phyloP scores from a whole-genome alignment of 2,113 vertebrate species.

The Microtus ochrogaster region DNA sequence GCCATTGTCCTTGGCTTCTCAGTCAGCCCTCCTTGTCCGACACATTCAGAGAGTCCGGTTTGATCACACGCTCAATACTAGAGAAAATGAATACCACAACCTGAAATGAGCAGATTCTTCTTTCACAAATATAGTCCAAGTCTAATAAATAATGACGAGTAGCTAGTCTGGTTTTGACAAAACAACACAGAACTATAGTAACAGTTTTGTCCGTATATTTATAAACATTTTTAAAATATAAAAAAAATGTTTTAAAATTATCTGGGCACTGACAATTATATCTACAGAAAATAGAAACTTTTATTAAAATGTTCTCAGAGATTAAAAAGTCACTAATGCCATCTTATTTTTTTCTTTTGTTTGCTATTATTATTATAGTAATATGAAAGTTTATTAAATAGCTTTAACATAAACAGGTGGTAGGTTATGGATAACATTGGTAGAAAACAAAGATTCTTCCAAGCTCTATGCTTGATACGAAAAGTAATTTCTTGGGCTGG shows the following conservation, averaged over 20 bases:
- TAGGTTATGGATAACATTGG: neutral
- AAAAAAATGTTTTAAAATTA: neutral
- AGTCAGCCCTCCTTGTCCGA: no score
- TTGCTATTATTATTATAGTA: neutral
- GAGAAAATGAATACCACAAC: neutral
- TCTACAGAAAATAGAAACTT: neutral
- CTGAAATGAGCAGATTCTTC: neutral
- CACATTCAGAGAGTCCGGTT: no score
- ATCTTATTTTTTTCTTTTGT: neutral
- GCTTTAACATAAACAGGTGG: neutral
- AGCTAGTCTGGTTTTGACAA: neutral
- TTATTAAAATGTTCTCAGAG: neutral
- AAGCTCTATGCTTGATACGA: neutral
- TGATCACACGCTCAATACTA: no score
- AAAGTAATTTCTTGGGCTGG: neutral
- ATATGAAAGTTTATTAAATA: neutral
- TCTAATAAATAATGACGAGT: neutral
- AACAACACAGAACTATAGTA: neutral
- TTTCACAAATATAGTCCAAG: neutral
- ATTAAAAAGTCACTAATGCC: neutral
- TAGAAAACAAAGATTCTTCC: neutral
- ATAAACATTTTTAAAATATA: neutral
- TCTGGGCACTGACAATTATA: neutral
- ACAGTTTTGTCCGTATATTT: neutral
- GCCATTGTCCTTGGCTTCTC: no score